A percentile compares a stretch with the other conserved stretches of the same genome.
These are phyloP conservation scores for Anableps anableps DNA, from an alignment of 2,797 vertebrate species.

Conservation along the genomic window DNA sequence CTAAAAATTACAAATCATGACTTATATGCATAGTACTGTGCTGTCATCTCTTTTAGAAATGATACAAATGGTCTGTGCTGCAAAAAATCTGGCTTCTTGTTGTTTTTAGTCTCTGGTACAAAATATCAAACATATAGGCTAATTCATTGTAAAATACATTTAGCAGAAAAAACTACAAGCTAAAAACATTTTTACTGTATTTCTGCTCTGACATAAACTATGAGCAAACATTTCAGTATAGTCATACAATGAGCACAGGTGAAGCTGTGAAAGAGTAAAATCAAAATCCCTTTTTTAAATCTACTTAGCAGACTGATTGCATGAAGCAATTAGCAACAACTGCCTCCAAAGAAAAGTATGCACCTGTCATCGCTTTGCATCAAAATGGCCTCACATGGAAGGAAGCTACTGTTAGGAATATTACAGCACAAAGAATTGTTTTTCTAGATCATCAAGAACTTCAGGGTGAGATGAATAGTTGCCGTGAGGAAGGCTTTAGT, in stretches of 20 bases:
- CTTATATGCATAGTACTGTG: background rate
- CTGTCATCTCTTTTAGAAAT: background rate
- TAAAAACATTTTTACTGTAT: background rate
- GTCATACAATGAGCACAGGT: background rate
- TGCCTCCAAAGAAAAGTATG: background rate
- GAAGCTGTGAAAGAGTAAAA: constrained; percentile 8
- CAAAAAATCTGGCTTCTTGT: background rate
- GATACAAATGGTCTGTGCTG: background rate
- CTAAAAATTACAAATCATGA: background rate
- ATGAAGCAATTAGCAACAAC: constrained; percentile 11
- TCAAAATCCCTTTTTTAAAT: background rate
- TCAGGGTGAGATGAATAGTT: background rate
- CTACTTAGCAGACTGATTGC: constrained; percentile 3
- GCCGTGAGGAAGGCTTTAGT: background rate
- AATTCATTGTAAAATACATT: background rate
- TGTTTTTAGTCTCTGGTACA: background rate
- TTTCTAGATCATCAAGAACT: background rate
- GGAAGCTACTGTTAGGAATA: background rate
- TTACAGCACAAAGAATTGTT: background rate
- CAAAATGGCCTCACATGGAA: background rate
- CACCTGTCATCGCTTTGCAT: background rate
- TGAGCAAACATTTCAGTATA: background rate
- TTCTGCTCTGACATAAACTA: background rate
- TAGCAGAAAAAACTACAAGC: background rate
- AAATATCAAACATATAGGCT: background rate